phyloP scores from a whole-genome alignment of 2,113 vertebrate genomes.

The Ceyx melanurus region DNA sequence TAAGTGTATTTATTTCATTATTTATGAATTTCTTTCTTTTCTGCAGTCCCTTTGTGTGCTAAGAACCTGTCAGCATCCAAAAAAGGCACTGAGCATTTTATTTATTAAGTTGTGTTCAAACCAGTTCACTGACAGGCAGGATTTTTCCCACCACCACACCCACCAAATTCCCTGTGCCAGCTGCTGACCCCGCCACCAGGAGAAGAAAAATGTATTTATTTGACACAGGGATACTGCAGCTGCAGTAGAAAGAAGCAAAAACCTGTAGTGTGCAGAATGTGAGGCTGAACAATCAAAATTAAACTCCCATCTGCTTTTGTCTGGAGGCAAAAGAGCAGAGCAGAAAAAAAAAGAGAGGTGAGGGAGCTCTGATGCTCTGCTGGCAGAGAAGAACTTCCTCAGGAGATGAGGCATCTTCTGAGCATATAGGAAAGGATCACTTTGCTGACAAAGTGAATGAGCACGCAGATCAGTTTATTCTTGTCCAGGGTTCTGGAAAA shows the following conservation, averaged over 20 bases:
- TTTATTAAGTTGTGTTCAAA: neutral
- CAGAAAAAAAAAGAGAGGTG: constrained; percentile 37
- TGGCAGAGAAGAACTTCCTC: neutral
- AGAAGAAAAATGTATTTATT: neutral
- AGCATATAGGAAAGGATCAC: neutral
- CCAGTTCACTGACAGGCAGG: neutral
- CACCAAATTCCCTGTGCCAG: neutral
- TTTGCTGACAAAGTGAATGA: constrained; percentile 5
- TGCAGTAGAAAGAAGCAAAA: neutral
- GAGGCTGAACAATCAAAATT: constrained; percentile 8
- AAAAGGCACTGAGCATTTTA: neutral
- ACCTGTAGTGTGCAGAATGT: neutral
- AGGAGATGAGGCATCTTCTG: neutral
- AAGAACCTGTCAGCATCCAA: neutral
- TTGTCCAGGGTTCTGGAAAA: constrained; percentile 1
- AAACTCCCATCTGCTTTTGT: constrained; percentile 17
- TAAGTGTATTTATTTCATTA: neutral
- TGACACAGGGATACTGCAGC: too few species aligned
- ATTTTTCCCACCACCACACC: neutral
- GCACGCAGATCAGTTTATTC: neutral
- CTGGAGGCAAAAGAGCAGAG: constrained; percentile 23
- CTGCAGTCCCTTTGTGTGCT: neutral
- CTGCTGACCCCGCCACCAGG: neutral
- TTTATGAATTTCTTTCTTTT: too few species aligned
- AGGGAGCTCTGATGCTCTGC: neutral